phyloP scores from a whole-genome alignment of 2,113 vertebrate species.

The Myxocyprinus asiaticus region DNA sequence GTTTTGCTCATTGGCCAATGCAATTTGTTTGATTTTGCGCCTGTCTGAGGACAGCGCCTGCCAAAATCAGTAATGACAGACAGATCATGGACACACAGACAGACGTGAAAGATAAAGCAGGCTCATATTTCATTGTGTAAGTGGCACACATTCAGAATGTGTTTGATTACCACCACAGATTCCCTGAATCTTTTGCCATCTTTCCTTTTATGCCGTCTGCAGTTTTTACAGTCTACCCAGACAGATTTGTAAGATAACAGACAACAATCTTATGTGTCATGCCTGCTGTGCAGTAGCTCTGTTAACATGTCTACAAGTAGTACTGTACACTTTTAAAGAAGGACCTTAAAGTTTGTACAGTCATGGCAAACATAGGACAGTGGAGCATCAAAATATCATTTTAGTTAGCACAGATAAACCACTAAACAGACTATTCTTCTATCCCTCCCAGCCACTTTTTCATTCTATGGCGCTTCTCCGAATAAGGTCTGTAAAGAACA shows the following conservation, averaged over 20 bases:
- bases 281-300: too few relatives aligned
- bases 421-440: too few relatives aligned
- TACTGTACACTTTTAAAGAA: too few relatives aligned
- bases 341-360: too few relatives aligned
- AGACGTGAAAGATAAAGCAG: not conserved
- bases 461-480: too few relatives aligned
- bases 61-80: slow-evolving; percentile 22
- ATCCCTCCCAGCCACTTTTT: too few relatives aligned
- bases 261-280: not conserved
- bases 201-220: not conserved
- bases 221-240: not conserved
- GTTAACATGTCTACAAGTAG: too few relatives aligned
- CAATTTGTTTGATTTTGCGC: slow-evolving; percentile 52
- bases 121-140: slow-evolving; percentile 25
- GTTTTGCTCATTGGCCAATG: slow-evolving; percentile 28
- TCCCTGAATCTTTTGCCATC: not conserved
- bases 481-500: too few relatives aligned
- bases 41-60: slow-evolving; percentile 49
- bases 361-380: too few relatives aligned
- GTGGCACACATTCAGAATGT: slow-evolving; percentile 22
- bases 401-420: too few relatives aligned
- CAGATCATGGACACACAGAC: not conserved
- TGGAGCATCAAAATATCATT: too few relatives aligned
- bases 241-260: not conserved
- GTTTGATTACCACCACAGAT: slow-evolving; percentile 6